Evolutionary conservation across 2,113 vertebrate genomes (phyloP).

Genomic region (Amphiprion ocellaris): DNA sequence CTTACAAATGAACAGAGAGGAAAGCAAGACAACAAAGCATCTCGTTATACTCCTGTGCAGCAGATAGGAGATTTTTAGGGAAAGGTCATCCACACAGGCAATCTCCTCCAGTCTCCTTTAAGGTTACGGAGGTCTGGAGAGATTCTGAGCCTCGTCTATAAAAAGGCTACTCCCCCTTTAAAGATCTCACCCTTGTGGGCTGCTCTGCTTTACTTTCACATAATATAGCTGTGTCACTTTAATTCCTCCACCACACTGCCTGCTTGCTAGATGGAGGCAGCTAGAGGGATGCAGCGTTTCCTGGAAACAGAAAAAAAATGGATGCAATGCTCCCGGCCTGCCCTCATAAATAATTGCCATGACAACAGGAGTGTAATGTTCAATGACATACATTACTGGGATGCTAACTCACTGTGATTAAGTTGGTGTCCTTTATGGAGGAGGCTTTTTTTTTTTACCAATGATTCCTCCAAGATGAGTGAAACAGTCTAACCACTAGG

Average conservation of each 20-base stretch:
- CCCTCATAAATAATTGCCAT: constrained; percentile 50
- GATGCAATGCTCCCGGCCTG: constrained; percentile 15
- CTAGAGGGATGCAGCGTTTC: constrained; percentile 55
- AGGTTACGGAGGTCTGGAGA: constrained; percentile 38
- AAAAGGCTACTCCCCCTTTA: constrained; percentile 64
- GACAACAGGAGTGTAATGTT: constrained; percentile 29
- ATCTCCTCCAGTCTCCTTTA: constrained; percentile 21
- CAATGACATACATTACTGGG: constrained; percentile 39
- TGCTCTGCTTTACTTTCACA: constrained; percentile 75
- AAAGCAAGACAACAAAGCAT: constrained; percentile 25
- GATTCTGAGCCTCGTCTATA: constrained; percentile 44
- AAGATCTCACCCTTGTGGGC: constrained; percentile 71
- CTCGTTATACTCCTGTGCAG: constrained; percentile 4
- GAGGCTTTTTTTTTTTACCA: constrained; percentile 11
- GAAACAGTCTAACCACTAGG: constrained; percentile 58
- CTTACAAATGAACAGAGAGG: constrained; percentile 18
- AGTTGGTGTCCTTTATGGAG: constrained; percentile 34
- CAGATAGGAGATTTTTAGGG: constrained; percentile 5
- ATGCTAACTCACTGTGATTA: constrained; percentile 34
- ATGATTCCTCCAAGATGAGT: constrained; percentile 20
- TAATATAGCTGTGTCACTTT: constrained; percentile 75
- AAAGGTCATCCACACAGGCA: neutral
- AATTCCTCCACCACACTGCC: constrained; percentile 56
- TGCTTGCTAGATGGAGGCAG: constrained; percentile 40
- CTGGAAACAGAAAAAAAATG: constrained; percentile 30